These are phyloP conservation scores for Scytalopus superciliaris DNA, from an alignment of 2,113 vertebrate genomes.

Conservation along the genomic window DNA sequence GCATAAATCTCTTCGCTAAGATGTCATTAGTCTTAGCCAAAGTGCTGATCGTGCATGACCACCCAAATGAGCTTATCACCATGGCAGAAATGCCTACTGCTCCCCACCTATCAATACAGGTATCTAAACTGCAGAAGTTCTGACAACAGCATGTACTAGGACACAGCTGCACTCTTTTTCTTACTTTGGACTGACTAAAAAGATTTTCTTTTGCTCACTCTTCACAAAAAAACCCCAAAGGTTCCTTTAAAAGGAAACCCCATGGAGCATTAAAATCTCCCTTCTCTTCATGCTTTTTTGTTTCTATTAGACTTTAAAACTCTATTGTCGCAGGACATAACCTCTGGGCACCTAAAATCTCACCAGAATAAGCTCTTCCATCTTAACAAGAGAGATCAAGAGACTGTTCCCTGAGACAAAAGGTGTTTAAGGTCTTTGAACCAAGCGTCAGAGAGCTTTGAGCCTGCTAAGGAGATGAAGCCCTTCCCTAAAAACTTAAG, in stretches of 20 bases:
- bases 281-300: not conserved
- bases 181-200: not conserved
- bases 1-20: not conserved
- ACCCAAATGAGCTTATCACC: not conserved
- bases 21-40: not conserved
- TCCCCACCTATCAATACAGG: not conserved
- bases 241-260: not conserved
- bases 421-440: not conserved
- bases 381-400: not conserved
- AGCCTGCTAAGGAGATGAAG: not conserved
- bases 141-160: not conserved
- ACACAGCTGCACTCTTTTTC: not conserved
- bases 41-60: not conserved
- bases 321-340: accelerated
- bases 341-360: not conserved
- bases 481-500: not conserved
- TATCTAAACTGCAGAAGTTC: not conserved
- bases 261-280: not conserved
- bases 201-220: not conserved
- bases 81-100: not conserved
- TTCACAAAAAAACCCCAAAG: not conserved
- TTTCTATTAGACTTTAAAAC: not conserved
- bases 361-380: not conserved
- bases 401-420: not conserved
- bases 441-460: not conserved